Evolutionary conservation across 2,797 vertebrate species (phyloP), one percentile per base, ranked within the genome.

Genomic region (Phyllotis vaccarum): DNA sequence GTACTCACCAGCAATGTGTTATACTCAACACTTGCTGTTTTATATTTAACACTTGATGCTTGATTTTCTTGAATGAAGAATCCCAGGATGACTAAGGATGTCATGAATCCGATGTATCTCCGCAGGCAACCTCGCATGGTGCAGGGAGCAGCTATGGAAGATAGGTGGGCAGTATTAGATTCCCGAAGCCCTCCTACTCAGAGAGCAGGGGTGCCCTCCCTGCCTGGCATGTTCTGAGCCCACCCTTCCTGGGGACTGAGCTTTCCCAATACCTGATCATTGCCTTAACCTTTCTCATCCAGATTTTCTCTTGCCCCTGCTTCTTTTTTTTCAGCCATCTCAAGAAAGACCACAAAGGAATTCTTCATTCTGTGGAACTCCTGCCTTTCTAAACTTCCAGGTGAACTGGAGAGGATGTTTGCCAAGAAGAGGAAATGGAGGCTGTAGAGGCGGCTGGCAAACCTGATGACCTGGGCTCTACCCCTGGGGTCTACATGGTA

Each of bases 71-170:
- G 52, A 49, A 88, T 54, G 34, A 92, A 49, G 91, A 49, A 70
- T 64, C 64, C 64, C 79, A 95, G 93, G 66, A 89, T 31, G 62
- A 78, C 10, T 13, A 97, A 83, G 80, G 64, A 83, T 29, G 54
- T 34, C 22, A 52, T 19, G 10, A 46, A 6, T 17, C 34, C 0
- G 34, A 89, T 2, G 13, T 0, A 81, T 64, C 9, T 64, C 89
- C 72, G 62, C 0, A 60, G 27, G 40, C 24, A 13, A 1, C 0
- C 19, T 7, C 0, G 4, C 94, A 62, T 89, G 37, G 62, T n/a
- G 34, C 40, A 10, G 0, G 12, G 40, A 46, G 60, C 24, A 11
- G 54, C 27, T 87, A n/a, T 49, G 43, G 27, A 66, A 72, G 52
- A 64, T 43, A 83, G 6, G 14, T 8, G 62, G 82, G 37, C 31